Evolutionary conservation across 2,113 vertebrate species (phyloP), one percentile per base, ranked within the genome.

Genomic region (Aix galericulata): DNA sequence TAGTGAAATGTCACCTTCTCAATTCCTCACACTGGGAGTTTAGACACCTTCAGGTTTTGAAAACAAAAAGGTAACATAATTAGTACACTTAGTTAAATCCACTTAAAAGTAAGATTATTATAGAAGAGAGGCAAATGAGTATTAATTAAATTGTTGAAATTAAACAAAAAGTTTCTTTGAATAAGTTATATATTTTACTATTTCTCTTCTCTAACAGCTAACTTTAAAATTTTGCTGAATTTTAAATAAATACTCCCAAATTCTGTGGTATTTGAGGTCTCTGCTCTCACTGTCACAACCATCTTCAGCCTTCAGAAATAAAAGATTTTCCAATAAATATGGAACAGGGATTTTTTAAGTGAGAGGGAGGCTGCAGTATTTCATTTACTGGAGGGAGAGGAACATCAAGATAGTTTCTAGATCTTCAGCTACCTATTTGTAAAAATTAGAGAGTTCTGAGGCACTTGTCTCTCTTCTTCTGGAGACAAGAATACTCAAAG

Each of bases 1-100:
- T 97, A 98, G 96, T 95, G 85, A 97, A 98, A 98, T 98, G 97
- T 98, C 97, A 98, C 97, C 97, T 98, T 98, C 95, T 38, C 80
- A 95, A 59, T 72, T 96, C 78, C 87, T 97, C 91, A 88, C 18
- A 60, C 89, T 86, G 89, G 58, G 86, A 97, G 44, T 92, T 93
- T 73, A 95, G 77, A 82, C 87, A 95, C 84, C 69, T 93, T 95
- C 82, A 84, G 74, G 38, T 85, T 90, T 95, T 56, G 52, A 94
- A 96, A 97, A 96, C 46, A 91, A 92, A 95, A 97, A 87, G 60
- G 27, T 88, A 92, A 78, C 27, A 55, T 95, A 93, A 95, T 95
- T 91, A 83, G 60, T 60, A 75, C 40, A 92, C 55, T 93, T 86
- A 75, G 48, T 95, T 95, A 94, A 91, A 91, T 83, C 87, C 71